Conservation (phyloP, 2,113 vertebrate genomes). For the Pelobates fuscus region DNA sequence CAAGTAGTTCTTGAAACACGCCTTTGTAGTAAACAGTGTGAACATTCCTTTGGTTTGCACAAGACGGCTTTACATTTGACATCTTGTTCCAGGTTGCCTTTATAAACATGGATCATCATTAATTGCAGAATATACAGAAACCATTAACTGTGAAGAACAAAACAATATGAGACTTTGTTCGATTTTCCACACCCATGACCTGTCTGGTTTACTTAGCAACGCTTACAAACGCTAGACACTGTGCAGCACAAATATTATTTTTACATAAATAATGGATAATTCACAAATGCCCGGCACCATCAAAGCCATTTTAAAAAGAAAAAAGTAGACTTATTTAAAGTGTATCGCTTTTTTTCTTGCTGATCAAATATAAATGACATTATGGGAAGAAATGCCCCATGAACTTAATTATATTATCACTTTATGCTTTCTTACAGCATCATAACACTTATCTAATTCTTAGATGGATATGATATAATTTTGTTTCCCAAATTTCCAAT, state of each 20-base stretch:
- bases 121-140: slow-evolving; percentile 23
- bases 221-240: slow-evolving; percentile 20
- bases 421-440: slow-evolving; percentile 30
- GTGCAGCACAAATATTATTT: slow-evolving; percentile 19
- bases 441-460: slow-evolving; percentile 35
- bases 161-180: background rate
- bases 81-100: too few relatives aligned
- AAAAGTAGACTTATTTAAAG: slow-evolving; percentile 4
- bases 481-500: slow-evolving; percentile 27
- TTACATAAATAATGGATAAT: slow-evolving; percentile 44
- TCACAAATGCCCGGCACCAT: slow-evolving; percentile 19
- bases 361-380: slow-evolving; percentile 44
- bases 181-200: background rate
- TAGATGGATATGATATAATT: slow-evolving; percentile 24
- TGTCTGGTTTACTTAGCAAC: slow-evolving; percentile 26
- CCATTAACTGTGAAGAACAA: slow-evolving; percentile 17
- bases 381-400: slow-evolving; percentile 21
- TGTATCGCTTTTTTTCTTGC: slow-evolving; percentile 12
- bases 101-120: too few relatives aligned
- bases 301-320: slow-evolving; percentile 30
- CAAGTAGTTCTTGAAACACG: too few relatives aligned
- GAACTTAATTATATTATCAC: slow-evolving; percentile 41
- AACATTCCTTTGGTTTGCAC: too few relatives aligned
- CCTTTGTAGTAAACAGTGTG: too few relatives aligned
- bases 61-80: too few relatives aligned